A percentile compares a stretch with the other conserved stretches of the same genome.
Conservation (phyloP, 2,888 invertebrate species). For the Notocelia uddmanniana region DNA sequence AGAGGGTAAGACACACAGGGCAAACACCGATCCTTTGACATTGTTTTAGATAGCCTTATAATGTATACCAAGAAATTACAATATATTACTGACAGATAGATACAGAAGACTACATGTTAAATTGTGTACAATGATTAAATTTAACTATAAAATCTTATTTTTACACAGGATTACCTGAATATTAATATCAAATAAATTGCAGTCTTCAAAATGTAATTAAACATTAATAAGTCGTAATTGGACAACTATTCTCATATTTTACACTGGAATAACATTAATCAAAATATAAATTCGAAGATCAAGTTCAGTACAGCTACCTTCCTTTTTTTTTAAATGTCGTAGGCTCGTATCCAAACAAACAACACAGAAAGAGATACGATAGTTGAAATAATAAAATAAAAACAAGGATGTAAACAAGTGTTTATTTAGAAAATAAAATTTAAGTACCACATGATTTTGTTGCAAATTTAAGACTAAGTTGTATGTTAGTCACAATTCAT, state of each 20-base stretch:
- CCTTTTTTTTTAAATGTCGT: constrained; percentile 2
- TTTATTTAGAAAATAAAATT: constrained; percentile 57
- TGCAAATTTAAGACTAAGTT: constrained; percentile 44
- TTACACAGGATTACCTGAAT: constrained; percentile 53
- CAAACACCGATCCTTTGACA: constrained; percentile 63
- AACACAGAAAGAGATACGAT: not conserved
- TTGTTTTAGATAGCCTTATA: constrained; percentile 49
- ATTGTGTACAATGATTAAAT: constrained; percentile 45
- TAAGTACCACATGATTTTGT: constrained; percentile 60
- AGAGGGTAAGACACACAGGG: constrained; percentile 59
- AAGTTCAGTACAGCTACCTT: constrained; percentile 42
- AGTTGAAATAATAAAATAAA: constrained; percentile 48
- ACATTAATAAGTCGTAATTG: constrained; percentile 53
- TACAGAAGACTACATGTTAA: constrained; percentile 47
- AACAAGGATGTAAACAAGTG: constrained; percentile 53
- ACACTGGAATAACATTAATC: constrained; percentile 48
- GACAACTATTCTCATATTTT: constrained; percentile 47
- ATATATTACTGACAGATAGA: constrained; percentile 47
- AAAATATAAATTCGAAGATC: constrained; percentile 64
- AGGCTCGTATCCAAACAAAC: constrained; percentile 47
- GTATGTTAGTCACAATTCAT: constrained; percentile 23
- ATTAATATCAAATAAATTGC: constrained; percentile 61
- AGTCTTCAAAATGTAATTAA: constrained; percentile 63
- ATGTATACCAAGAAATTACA: constrained; percentile 55
- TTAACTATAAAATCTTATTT: constrained; percentile 42